Conservation (phyloP, 2,888 invertebrate species). For the Drosophila maculinotata region DNA sequence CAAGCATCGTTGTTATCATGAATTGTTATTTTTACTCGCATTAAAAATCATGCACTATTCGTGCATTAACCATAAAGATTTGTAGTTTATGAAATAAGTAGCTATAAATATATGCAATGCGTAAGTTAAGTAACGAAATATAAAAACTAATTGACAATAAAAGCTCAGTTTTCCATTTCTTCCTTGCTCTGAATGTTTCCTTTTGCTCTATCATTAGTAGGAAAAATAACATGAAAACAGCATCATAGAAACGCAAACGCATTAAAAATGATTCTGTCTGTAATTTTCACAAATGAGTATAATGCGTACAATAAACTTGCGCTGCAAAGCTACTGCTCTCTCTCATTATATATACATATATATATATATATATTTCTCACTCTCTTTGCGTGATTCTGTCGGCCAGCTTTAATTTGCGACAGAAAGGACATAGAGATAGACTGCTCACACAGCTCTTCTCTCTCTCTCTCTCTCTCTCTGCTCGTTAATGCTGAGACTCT, state of each 20-base stretch:
- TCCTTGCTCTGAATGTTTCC: too few relatives aligned
- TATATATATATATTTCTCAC: constrained; percentile 2
- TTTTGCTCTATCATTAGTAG: too few relatives aligned
- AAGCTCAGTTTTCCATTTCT: too few relatives aligned
- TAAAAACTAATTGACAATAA: too few relatives aligned
- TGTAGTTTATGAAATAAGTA: too few relatives aligned
- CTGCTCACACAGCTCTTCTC: constrained; percentile 30
- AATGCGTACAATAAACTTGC: constrained; percentile 61
- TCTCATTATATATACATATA: too few relatives aligned
- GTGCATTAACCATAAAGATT: too few relatives aligned
- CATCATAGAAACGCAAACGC: constrained; percentile 33
- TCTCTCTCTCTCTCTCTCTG: background rate
- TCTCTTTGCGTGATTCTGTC: constrained; percentile 4
- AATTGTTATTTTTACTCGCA: too few relatives aligned
- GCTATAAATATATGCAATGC: too few relatives aligned
- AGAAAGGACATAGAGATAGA: constrained; percentile 13
- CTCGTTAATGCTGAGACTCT: constrained; percentile 31
- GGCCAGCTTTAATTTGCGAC: constrained; percentile 40
- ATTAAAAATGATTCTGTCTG: constrained; percentile 20
- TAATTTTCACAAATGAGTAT: constrained; percentile 31
- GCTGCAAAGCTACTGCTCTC: constrained; percentile 31
- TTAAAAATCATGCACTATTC: too few relatives aligned
- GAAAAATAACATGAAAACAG: constrained; percentile 12
- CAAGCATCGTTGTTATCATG: too few relatives aligned
- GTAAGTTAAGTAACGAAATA: too few relatives aligned